Evolutionary conservation across 1,140 invertebrate species (phyloP).

Genomic region (Argopecten irradians): DNA sequence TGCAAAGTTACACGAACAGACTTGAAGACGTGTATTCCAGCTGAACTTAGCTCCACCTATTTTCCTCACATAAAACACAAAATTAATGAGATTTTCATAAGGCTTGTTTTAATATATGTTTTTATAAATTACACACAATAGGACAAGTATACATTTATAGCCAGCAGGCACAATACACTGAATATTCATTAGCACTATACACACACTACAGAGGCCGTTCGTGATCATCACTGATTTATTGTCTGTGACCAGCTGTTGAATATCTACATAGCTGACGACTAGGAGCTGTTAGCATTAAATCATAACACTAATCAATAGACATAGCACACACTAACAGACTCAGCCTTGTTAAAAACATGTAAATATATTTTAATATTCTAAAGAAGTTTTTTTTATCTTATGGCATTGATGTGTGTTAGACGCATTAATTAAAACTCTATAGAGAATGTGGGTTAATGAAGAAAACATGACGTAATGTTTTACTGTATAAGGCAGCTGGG

Average conservation of each 20-base stretch:
- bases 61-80: constrained; percentile 11
- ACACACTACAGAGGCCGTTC: neutral
- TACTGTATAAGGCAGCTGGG: too few relatives aligned
- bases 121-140: constrained; percentile 18
- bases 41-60: too few relatives aligned
- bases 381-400: neutral
- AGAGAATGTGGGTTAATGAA: neutral
- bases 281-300: neutral
- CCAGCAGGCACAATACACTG: constrained; percentile 14
- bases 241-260: neutral
- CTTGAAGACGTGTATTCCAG: too few relatives aligned
- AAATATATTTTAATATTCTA: neutral
- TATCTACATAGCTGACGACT: neutral
- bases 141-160: neutral
- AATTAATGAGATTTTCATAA: constrained; percentile 12
- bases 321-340: neutral
- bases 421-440: neutral
- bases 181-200: neutral
- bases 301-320: neutral
- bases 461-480: neutral
- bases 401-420: neutral
- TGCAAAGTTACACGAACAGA: too few relatives aligned
- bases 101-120: neutral
- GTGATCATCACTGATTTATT: neutral
- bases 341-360: neutral